Conservation (phyloP, 2,113 vertebrate genomes). For the Pelecanus crispus region DNA sequence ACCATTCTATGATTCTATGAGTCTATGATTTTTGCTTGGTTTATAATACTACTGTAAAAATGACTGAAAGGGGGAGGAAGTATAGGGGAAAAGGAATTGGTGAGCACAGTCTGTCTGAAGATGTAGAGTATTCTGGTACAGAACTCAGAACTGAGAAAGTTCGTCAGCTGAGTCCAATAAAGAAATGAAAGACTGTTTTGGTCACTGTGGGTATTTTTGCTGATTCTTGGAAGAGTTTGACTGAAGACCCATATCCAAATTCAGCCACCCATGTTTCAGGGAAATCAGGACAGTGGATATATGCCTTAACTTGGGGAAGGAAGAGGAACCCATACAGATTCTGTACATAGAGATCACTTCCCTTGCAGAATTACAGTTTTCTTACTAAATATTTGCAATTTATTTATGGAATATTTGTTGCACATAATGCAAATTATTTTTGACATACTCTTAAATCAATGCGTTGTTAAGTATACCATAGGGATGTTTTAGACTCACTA, state of each 20-base stretch:
- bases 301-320: neutral
- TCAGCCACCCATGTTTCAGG: neutral
- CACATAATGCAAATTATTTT: neutral
- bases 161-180: neutral
- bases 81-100: neutral
- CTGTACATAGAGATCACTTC: neutral
- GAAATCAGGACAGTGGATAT: neutral
- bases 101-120: neutral
- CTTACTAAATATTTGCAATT: neutral
- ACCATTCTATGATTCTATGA: neutral
- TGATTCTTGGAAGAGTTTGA: neutral
- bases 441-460: neutral
- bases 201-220: neutral
- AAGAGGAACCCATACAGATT: neutral
- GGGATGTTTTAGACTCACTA: neutral
- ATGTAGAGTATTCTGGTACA: neutral
- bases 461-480: neutral
- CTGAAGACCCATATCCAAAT: neutral
- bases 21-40: neutral
- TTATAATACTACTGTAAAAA: neutral
- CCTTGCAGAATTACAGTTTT: neutral
- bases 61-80: neutral
- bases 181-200: neutral
- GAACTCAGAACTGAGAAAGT: neutral
- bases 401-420: neutral